Evolutionary conservation across 1,140 invertebrate species (phyloP), one percentile per base, ranked within the genome.

Genomic region (Chironomus striatipennis): DNA sequence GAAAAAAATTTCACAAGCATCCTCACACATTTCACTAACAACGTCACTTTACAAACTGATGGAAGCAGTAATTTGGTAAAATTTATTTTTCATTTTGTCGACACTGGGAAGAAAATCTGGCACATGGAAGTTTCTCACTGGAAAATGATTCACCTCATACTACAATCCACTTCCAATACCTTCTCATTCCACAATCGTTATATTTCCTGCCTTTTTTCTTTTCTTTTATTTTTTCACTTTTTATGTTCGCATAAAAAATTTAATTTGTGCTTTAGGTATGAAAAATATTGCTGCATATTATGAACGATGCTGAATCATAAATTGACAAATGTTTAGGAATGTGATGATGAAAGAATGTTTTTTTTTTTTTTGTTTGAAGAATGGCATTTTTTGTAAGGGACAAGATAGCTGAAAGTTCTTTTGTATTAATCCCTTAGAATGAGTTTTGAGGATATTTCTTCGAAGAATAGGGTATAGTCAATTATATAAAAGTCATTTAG

Each of bases 281-380:
- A 57, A 57, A 57, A 57, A n/a, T 57, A n/a, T 57, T 57, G 47
- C 47, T 57, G 47, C 47, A 57, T 57, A 57, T 57, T 57, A n/a
- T n/a, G 47, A 57, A 57, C 47, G 12, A 57, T 12, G 15, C 8
- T 9, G n/a, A 57, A n/a, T n/a, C 12, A 12, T n/a, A 57, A 57
- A 57, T 15, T 57, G 47, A 57, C 47, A 57, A 57, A 34, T 34
- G 12, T 57, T 57, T 57, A 57, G n/a, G 47, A 34, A 34, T 57
- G 12, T n/a, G 47, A 57, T 57, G 47, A 34, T 34, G 24, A 5
- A 34, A 34, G 24, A 15, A 10, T 12, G 15, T 15, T 57, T 57
- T 47, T 47, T 57, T 57, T 57, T 34, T 1, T 34, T 2, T 34
- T n/a, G n/a, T n/a, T n/a, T n/a, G n/a, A n/a, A n/a, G n/a, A n/a